Conservation (phyloP, 2,888 invertebrate genomes). For the Strigamia transsilvanica region DNA sequence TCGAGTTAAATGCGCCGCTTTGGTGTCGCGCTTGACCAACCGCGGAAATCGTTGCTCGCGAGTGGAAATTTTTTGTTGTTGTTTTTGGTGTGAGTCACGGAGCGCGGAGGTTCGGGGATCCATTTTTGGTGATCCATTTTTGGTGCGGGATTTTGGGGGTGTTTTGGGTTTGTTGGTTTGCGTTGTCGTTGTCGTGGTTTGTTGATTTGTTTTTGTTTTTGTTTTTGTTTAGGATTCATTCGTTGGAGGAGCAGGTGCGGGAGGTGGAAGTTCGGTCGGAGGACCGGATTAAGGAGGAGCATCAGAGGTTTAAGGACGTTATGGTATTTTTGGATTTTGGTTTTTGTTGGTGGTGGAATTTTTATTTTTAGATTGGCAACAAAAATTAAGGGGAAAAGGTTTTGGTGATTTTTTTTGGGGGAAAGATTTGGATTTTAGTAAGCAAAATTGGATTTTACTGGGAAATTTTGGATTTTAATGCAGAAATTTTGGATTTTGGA, state of each 20-base stretch:
- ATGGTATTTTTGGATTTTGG: too few relatives aligned
- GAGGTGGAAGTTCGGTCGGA: constrained; percentile 81
- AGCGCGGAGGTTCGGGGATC: neutral
- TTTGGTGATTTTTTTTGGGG: too few relatives aligned
- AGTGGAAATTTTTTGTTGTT: too few relatives aligned
- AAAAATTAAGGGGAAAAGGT: too few relatives aligned
- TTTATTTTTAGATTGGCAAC: constrained; percentile 51
- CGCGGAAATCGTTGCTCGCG: neutral
- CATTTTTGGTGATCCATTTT: too few relatives aligned
- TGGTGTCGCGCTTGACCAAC: neutral
- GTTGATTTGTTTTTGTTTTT: too few relatives aligned
- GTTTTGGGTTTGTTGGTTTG: constrained; percentile 3
- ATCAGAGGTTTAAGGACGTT: constrained; percentile 83
- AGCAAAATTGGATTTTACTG: too few relatives aligned
- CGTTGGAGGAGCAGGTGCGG: constrained; percentile 88
- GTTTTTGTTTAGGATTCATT: constrained; percentile 74
- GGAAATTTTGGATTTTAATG: too few relatives aligned
- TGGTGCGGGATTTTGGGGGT: neutral
- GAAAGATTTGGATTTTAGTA: too few relatives aligned
- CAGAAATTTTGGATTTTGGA: too few relatives aligned
- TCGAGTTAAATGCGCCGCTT: constrained; percentile 21
- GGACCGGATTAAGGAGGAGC: constrained; percentile 81
- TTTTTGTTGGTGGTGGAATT: neutral
- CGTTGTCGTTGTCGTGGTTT: too few relatives aligned
- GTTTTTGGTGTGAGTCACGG: too few relatives aligned